A percentile compares a stretch with the other conserved stretches of the same genome.
Evolutionary conservation across 2,113 vertebrate genomes (phyloP).

Genomic region (Oreochromis aureus): DNA sequence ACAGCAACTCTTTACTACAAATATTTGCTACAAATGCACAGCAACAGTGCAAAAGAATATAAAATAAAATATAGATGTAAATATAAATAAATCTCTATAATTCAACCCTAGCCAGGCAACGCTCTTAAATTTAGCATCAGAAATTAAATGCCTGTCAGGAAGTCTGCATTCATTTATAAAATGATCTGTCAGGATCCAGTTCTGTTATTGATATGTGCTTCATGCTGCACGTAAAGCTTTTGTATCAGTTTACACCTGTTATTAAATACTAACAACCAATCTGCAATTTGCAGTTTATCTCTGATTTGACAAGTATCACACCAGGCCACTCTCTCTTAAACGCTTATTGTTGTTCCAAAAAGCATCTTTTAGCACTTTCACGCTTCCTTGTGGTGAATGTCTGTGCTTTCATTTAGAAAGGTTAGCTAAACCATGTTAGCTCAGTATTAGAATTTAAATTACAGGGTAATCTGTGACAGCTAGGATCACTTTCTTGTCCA

Average conservation of each 20-base stretch:
- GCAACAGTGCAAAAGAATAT: background rate
- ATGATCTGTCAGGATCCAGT: background rate
- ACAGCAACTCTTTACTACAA: background rate
- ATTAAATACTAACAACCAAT: background rate
- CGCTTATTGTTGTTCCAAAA: background rate
- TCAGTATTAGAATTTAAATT: background rate
- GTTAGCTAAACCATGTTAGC: background rate
- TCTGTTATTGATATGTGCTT: background rate
- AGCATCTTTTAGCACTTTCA: background rate
- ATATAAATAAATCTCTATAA: background rate
- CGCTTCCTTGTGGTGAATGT: background rate
- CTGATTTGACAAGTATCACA: background rate
- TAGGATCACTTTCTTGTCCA: background rate
- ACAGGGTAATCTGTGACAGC: background rate
- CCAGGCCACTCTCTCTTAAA: background rate
- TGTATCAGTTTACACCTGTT: background rate
- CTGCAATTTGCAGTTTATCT: background rate
- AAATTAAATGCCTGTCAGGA: background rate
- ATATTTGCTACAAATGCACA: background rate
- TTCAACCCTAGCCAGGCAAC: background rate
- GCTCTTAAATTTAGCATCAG: background rate
- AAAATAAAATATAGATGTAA: background rate
- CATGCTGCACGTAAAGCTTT: background rate
- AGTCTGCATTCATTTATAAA: background rate
- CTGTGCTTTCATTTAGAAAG: background rate